A percentile compares a stretch with the other conserved stretches of the same genome.
Evolutionary conservation across 2,888 invertebrate genomes (phyloP).

Genomic region (Escarpia spicata): DNA sequence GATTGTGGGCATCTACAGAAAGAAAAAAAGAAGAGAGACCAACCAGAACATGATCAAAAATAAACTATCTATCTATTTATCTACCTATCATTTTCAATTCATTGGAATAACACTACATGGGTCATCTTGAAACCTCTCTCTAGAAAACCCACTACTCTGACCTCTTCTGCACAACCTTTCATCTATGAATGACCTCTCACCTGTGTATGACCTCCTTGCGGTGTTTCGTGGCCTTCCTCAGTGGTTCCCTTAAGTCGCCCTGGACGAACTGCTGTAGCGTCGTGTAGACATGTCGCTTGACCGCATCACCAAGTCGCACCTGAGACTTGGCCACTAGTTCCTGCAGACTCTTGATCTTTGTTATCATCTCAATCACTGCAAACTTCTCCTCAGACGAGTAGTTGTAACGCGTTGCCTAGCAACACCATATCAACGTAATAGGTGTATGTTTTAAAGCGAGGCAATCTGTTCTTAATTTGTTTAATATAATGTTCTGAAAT

Average conservation of each 20-base stretch:
- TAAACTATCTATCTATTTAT: too few species aligned
- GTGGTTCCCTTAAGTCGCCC: slow-evolving; percentile 84
- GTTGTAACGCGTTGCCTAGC: slow-evolving; percentile 92
- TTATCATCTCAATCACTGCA: slow-evolving; percentile 96
- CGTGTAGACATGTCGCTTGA: slow-evolving; percentile 89
- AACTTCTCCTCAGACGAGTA: slow-evolving; percentile 97
- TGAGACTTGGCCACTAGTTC: slow-evolving; percentile 92
- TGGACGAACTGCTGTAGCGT: slow-evolving; percentile 98
- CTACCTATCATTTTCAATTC: too few species aligned
- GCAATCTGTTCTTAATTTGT: too few species aligned
- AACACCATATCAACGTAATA: background rate
- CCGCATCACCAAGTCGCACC: slow-evolving; percentile 90
- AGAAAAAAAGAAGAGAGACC: too few species aligned
- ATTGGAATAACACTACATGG: background rate
- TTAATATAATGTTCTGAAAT: background rate
- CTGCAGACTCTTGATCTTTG: slow-evolving; percentile 98
- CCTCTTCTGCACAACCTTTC: background rate
- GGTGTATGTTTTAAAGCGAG: too few species aligned
- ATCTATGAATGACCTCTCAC: slow-evolving; percentile 27
- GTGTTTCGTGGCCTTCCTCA: slow-evolving; percentile 95
- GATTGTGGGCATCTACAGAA: too few species aligned
- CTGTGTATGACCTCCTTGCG: slow-evolving; percentile 82
- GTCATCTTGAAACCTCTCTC: background rate
- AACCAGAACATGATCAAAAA: too few species aligned
- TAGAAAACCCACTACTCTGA: background rate